These are phyloP conservation scores for Takifugu rubripes DNA, from an alignment of 2,797 vertebrate genomes.

Conservation along the genomic window DNA sequence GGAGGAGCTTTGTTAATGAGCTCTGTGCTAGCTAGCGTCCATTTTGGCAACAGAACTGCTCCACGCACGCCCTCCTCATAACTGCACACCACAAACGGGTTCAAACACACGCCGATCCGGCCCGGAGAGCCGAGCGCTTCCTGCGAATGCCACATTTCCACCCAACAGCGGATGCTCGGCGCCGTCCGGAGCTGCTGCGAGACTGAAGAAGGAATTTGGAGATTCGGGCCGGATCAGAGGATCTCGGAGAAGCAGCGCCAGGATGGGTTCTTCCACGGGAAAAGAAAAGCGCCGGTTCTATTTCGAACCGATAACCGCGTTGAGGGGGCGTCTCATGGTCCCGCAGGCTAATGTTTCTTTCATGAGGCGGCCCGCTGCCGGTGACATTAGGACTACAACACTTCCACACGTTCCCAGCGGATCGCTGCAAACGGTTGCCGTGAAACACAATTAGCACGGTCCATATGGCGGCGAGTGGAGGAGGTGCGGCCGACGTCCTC, in stretches of 20 bases:
- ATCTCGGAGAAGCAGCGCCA: background rate
- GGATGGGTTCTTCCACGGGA: constrained; percentile 47
- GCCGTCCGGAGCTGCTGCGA: too few relatives aligned
- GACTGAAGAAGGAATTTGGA: constrained; percentile 1
- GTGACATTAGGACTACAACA: constrained; percentile 75
- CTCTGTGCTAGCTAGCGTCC: too few relatives aligned
- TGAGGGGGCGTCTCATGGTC: constrained; percentile 75
- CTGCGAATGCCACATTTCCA: constrained; percentile 62
- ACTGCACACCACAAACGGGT: constrained; percentile 64
- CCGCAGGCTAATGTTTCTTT: constrained; percentile 77
- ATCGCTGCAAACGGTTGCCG: constrained; percentile 71
- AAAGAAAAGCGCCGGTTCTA: constrained; percentile 50
- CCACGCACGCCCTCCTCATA: constrained; percentile 38
- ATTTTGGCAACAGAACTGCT: background rate
- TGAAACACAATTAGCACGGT: constrained; percentile 76
- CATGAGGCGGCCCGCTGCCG: constrained; percentile 72
- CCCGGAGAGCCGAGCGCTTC: constrained; percentile 54
- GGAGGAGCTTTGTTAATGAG: too few relatives aligned
- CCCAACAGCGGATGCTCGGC: constrained; percentile 39
- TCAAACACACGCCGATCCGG: constrained; percentile 63
- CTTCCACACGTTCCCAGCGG: constrained; percentile 74
- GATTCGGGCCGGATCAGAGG: background rate
- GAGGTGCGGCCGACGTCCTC: constrained; percentile 59
- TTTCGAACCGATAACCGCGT: constrained; percentile 79
- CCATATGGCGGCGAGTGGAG: constrained; percentile 74